Conservation (phyloP, 2,113 vertebrate genomes). For the Leptobrachium ailaonicum region DNA sequence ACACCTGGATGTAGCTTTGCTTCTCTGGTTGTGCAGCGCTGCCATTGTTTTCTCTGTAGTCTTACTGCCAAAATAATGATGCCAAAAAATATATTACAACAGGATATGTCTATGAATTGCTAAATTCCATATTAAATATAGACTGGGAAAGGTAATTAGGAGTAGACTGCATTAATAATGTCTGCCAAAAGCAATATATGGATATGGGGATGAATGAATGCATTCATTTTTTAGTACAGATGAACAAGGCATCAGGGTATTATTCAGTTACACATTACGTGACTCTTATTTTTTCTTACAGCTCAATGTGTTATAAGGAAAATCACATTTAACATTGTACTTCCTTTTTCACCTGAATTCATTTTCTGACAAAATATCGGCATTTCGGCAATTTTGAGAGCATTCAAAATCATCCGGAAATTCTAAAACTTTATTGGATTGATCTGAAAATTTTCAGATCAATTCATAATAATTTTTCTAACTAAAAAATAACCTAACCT, state of each 20-base stretch:
- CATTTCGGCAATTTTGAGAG: no score
- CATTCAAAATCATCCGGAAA: no score
- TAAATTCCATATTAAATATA: constrained; percentile 15
- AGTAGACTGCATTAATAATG: constrained; percentile 22
- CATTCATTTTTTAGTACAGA: constrained; percentile 24
- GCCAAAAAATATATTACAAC: constrained; percentile 5
- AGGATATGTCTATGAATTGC: background rate
- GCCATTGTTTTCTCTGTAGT: constrained; percentile 1
- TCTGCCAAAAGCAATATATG: constrained; percentile 27
- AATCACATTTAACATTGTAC: no score
- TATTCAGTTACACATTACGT: background rate
- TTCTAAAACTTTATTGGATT: no score
- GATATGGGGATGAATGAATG: constrained; percentile 13
- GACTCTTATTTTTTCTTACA: no score
- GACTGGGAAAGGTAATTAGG: constrained; percentile 23
- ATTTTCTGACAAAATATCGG: no score
- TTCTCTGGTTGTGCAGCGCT: background rate
- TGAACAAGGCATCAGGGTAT: constrained; percentile 29
- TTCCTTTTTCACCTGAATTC: no score
- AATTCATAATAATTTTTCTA: no score
- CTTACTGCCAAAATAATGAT: background rate
- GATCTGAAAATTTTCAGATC: no score
- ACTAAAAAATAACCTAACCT: no score
- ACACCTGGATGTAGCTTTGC: no score
- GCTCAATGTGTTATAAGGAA: no score